Evolutionary conservation across 92 coral and sea anemone genomes (phyloP).

Genomic region (Parazoanthus swiftii): DNA sequence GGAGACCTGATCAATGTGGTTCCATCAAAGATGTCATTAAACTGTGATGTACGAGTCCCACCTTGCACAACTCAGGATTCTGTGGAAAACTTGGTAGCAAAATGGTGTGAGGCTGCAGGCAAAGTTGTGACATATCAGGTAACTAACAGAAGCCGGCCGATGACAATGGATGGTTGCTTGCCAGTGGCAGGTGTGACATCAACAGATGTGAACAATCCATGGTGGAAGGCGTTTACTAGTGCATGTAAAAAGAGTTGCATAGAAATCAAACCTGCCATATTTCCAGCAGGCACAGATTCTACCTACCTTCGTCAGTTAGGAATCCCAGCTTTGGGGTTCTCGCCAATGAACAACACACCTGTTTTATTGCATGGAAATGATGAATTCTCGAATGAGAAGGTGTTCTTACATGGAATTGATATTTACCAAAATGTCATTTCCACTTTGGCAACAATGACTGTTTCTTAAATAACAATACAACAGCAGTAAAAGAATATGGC

Average conservation of each 20-base stretch:
- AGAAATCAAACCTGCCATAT: neutral
- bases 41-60: constrained; percentile 36
- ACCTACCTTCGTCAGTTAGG: constrained; percentile 14
- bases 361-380: constrained; percentile 6
- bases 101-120: constrained; percentile 21
- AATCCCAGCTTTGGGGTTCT: constrained; percentile 35
- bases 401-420: constrained; percentile 32
- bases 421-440: constrained; percentile 31
- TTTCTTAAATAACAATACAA: neutral
- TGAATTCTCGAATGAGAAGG: constrained; percentile 28
- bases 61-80: constrained; percentile 8
- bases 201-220: neutral
- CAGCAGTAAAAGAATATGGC: too few relatives aligned
- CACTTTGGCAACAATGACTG: neutral
- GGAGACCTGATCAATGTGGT: constrained; percentile 37
- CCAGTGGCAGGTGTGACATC: neutral
- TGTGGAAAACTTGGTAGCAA: constrained; percentile 4
- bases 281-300: constrained; percentile 26
- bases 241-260: constrained; percentile 13
- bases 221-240: constrained; percentile 28
- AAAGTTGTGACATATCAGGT: neutral
- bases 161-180: neutral
- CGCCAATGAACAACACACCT: constrained; percentile 32
- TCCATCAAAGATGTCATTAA: constrained; percentile 9
- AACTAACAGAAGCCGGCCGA: neutral